Evolutionary conservation across 2,797 vertebrate genomes (phyloP), one percentile per base, ranked within the genome.

Genomic region (Poecile montanus): DNA sequence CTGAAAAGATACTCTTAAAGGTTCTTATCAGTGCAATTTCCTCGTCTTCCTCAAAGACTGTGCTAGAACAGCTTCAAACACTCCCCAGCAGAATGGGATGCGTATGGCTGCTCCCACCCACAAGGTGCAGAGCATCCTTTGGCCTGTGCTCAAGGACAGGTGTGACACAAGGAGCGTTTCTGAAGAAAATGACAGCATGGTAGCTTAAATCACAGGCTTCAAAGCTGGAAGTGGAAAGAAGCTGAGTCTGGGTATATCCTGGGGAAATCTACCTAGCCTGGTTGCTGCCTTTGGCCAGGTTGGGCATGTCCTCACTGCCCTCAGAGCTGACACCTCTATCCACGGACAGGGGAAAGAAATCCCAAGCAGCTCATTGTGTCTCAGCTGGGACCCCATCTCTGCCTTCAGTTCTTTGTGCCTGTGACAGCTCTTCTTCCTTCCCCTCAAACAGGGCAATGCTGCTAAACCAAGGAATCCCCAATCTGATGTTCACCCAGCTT

Each of bases 41-140:
- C 74, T 9, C 27, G 7, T 74, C 50, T 80, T 57, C 51, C 34
- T 77, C 17, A 56, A 80, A 88, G 68, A 5, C 13, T 36, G 7
- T 45, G 25, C 44, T 54, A 27, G 53, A 71, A 50, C 12, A 58
- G 14, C 22, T 57, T 73, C 27, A 51, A 60, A 40, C 34, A 18
- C 26, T 44, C 15, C 23, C 42, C 32, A 61, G 42, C 14, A 73
- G 26, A 83, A 13, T 17, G 11, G 44, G 48, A 57, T 77, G 56
- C n/a, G 6, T 2, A 12, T 2, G 16, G 48, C 12, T 76, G 12
- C 40, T 80, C 27, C 20, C 27, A 15, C 17, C 10, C 0, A 1
- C 15, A 15, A 10, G 30, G 25, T 32, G 18, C 38, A 78, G 70
- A 74, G 42, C 71, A 42, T 34, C 20, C 56, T 73, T 20, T 36